phyloP scores from a whole-genome alignment of 1,140 invertebrate species.

The Ditylenchus dipsaci region DNA sequence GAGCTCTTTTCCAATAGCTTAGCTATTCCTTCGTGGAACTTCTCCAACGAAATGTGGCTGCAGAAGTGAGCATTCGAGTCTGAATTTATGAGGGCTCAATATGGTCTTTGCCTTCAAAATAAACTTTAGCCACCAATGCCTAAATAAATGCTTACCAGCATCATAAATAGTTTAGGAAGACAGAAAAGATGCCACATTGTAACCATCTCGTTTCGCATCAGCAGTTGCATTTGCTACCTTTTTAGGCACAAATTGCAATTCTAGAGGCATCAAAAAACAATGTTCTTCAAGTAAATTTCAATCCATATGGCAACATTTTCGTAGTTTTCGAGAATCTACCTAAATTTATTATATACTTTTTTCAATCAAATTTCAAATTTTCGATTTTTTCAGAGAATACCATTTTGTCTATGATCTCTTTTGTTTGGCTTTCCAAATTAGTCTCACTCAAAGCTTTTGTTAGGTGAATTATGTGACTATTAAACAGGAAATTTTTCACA shows the following conservation, averaged over 20 bases:
- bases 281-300: conserved; percentile 22
- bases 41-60: conserved; percentile 22
- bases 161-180: conserved; percentile 7
- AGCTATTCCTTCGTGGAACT: conserved; percentile 32
- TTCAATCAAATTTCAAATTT: too few relatives aligned
- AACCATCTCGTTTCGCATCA: conserved; percentile 31
- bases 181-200: conserved; percentile 9
- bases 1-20: conserved; percentile 11
- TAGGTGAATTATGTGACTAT: too few relatives aligned
- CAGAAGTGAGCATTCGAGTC: conserved; percentile 28
- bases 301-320: conserved; percentile 40
- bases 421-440: too few relatives aligned
- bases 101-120: too few relatives aligned
- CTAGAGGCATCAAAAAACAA: conserved; percentile 8
- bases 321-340: conserved; percentile 16
- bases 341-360: background rate
- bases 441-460: too few relatives aligned
- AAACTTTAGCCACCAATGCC: too few relatives aligned
- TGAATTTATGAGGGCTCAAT: too few relatives aligned
- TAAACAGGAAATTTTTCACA: too few relatives aligned
- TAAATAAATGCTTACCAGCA: background rate
- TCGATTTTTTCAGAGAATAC: too few relatives aligned
- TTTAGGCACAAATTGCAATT: conserved; percentile 24
- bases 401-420: too few relatives aligned
- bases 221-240: conserved; percentile 30